Evolutionary conservation across 2,113 vertebrate species (phyloP).

Genomic region (Archocentrus centrarchus): DNA sequence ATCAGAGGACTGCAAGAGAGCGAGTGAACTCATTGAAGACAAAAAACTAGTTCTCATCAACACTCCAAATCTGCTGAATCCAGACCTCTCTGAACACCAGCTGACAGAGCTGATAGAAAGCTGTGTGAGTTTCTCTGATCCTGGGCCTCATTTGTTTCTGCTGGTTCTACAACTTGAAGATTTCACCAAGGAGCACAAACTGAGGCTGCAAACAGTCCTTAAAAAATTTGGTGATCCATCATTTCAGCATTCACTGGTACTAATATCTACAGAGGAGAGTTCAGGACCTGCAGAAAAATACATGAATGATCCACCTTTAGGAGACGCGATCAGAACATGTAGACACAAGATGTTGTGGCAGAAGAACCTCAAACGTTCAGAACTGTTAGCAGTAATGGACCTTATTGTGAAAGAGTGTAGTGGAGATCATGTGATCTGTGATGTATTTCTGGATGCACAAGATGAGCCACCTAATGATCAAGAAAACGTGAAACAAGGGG

Average conservation of each 20-base stretch:
- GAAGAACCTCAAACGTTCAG: background rate
- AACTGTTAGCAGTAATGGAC: background rate
- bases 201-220: background rate
- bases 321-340: background rate
- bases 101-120: background rate
- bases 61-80: background rate
- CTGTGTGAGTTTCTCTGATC: background rate
- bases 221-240: background rate
- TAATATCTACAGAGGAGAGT: background rate
- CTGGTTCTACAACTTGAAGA: background rate
- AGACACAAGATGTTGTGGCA: background rate
- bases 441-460: background rate
- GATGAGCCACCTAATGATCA: too few relatives aligned
- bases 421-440: background rate
- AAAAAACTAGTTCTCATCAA: background rate
- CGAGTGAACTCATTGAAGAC: too few relatives aligned
- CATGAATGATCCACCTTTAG: fast-evolving
- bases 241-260: background rate
- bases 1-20: background rate
- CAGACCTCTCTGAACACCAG: background rate
- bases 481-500: too few relatives aligned
- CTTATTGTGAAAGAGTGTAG: background rate
- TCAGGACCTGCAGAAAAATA: background rate
- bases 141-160: background rate
- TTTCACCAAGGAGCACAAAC: background rate